Evolutionary conservation across 2,797 vertebrate genomes (phyloP).

Genomic region (Anas acuta): DNA sequence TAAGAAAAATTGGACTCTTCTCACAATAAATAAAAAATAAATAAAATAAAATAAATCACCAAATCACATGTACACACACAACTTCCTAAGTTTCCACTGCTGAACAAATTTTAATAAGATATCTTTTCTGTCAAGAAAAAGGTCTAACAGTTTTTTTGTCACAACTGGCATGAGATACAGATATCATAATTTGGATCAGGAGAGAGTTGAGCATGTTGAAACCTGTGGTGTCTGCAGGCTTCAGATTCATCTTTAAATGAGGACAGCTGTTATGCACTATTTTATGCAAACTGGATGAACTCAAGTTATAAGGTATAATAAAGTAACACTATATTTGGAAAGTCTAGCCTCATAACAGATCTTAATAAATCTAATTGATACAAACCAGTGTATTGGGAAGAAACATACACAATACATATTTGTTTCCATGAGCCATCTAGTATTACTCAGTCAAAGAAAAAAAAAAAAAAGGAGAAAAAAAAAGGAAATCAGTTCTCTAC

Average conservation of each 20-base stretch:
- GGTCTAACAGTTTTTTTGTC: neutral
- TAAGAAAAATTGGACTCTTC: neutral
- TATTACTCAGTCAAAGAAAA: neutral
- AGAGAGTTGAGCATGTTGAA: neutral
- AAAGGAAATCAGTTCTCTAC: neutral
- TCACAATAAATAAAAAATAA: neutral
- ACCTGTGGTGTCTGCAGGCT: neutral
- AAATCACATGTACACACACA: neutral
- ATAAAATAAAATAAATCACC: neutral
- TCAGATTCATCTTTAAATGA: neutral
- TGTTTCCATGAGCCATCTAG: neutral
- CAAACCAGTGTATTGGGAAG: neutral
- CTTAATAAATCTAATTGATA: neutral
- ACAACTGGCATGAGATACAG: neutral
- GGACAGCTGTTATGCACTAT: neutral
- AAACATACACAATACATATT: neutral
- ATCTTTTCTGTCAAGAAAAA: neutral
- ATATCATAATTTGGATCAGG: neutral
- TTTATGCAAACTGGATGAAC: neutral
- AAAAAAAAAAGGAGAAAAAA: neutral
- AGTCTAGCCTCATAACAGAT: neutral
- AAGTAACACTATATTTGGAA: neutral
- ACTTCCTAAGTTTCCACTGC: neutral
- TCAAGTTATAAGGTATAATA: neutral
- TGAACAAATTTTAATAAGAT: neutral